Base-by-base conservation (phyloP, 2,113 vertebrate species). In the Apteryx owenii region DNA sequence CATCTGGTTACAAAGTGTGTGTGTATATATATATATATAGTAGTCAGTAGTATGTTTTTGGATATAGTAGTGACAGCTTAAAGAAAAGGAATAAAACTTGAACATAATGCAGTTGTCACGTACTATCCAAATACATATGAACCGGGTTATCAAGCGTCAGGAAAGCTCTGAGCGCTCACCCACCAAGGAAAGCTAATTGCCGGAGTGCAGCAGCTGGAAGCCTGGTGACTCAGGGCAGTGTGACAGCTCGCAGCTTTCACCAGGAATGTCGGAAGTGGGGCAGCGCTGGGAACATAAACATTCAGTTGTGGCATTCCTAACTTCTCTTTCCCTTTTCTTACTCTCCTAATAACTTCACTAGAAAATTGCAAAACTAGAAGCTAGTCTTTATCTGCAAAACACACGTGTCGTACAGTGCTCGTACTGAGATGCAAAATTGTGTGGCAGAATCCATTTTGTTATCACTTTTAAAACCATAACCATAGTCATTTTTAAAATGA, bases 131-230 rank as follows among this genome's bases (percentile, higher is more conserved):
- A 53, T 51, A 31, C 5, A 7, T 42, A 2, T 64, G 46, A 84
- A 53, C 28, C 54, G 90, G 40, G 21, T 23, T 79, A 1, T 36
- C 8, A 10, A 65, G 83, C 56, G 85, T 21, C 22, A 14, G 25
- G 29, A 78, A 56, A 33, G 7, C 36, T 90, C 70, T 6, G 7
- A 75, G 69, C 87, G 42, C 95, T 92, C 78, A 87, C n/a, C 51
- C 77, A 81, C 38, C 60, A 80, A 12, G 21, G 65, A 68, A 1
- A 75, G 54, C 77, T 26, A 4, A 66, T 85, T 62, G 40, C 79
- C 50, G 71, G 78, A 90, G 88, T 40, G 22, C 61, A 58, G 79
- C 81, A 12, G 42, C 68, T 73, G 92, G 82, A 58, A n/a, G 31
- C 38, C 46, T 62, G 0, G 3, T 77, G 92, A 78, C 50, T 90